Conservation (phyloP, 2,113 vertebrate genomes). For the Elaphurus davidianus region DNA sequence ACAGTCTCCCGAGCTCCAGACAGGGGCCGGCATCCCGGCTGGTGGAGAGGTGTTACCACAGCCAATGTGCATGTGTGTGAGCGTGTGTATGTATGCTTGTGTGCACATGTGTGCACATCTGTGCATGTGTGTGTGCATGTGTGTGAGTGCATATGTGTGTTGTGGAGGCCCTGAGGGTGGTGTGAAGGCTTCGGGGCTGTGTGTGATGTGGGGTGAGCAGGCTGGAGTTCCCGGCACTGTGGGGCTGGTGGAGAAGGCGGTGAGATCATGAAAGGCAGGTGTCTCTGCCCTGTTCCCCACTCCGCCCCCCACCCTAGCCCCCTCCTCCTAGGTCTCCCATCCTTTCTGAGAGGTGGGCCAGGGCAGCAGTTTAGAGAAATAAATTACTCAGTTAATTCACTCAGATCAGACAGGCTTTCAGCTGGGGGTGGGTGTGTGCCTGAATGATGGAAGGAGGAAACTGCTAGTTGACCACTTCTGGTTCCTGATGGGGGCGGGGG, state of each 20-base stretch:
- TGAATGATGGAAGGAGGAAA: not conserved
- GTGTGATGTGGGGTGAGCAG: not conserved
- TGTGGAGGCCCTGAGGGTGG: not conserved
- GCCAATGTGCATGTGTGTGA: not conserved
- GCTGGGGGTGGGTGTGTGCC: not conserved
- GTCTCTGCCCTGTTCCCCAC: not conserved
- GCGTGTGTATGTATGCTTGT: not conserved
- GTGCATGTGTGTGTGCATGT: not conserved
- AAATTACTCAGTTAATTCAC: conserved; percentile 64
- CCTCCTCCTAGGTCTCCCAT: not conserved
- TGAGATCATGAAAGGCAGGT: no score
- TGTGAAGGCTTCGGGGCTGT: not conserved
- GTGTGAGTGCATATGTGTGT: not conserved
- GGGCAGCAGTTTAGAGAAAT: conserved; percentile 61
- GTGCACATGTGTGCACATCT: no score
- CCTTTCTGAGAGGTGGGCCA: not conserved
- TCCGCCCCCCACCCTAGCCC: not conserved
- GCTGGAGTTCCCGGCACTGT: not conserved
- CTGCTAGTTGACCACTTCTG: conserved; percentile 43
- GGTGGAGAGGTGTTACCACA: not conserved
- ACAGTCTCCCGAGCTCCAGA: not conserved
- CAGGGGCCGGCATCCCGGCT: not conserved
- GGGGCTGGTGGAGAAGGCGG: not conserved
- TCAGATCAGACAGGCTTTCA: conserved; percentile 52
- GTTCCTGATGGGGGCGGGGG: not conserved